Evolutionary conservation across 64 coral and sea anemone genomes (phyloP).

Genomic region (Stichodactyla helianthus): DNA sequence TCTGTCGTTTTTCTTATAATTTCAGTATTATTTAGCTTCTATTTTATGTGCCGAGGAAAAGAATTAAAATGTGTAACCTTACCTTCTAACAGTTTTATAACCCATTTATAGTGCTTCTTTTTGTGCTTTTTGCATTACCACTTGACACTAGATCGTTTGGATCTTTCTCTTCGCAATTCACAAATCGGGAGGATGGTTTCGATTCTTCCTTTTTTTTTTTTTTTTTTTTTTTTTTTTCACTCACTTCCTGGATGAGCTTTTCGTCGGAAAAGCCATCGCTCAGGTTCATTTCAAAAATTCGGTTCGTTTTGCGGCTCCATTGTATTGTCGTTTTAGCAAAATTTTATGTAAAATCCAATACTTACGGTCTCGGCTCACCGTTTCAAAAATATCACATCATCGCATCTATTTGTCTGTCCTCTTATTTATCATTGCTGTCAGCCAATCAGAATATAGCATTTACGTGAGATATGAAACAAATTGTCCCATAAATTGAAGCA

Average conservation of each 20-base stretch:
- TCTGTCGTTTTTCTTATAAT: neutral
- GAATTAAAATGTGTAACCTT: neutral
- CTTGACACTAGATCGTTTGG: neutral
- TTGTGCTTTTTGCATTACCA: neutral
- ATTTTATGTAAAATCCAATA: too few relatives aligned
- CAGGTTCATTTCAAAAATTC: too few relatives aligned
- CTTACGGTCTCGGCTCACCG: too few relatives aligned
- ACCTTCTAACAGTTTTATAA: neutral
- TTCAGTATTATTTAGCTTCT: neutral
- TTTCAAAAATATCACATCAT: too few relatives aligned
- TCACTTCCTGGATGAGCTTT: neutral
- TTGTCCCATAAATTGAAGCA: too few relatives aligned
- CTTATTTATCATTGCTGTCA: too few relatives aligned
- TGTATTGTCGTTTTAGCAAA: too few relatives aligned
- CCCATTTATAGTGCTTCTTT: conserved; percentile 2
- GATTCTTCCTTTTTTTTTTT: neutral
- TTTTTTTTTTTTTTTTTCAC: too few relatives aligned
- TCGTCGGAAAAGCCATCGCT: neutral
- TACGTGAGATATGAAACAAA: too few relatives aligned
- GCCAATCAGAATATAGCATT: too few relatives aligned
- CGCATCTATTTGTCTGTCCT: too few relatives aligned
- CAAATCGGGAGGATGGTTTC: neutral
- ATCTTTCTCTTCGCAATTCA: neutral
- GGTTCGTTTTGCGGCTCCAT: too few relatives aligned
- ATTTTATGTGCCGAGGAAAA: neutral